phyloP scores from a whole-genome alignment of 2,888 invertebrate genomes.

The Corbicula japonica region DNA sequence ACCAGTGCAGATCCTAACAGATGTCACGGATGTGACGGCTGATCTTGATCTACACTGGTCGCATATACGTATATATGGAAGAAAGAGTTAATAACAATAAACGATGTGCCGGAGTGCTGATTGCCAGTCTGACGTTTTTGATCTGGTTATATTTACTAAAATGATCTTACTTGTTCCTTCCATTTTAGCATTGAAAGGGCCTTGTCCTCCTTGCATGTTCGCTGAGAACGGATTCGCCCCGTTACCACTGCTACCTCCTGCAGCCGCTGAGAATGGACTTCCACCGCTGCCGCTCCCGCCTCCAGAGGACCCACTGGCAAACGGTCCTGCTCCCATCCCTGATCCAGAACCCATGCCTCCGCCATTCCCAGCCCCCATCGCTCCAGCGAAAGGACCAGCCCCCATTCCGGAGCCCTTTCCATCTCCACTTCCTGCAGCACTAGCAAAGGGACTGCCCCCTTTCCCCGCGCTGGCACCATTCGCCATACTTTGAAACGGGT shows the following conservation, averaged over 20 bases:
- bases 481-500: not conserved
- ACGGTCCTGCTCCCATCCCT: constrained; percentile 31
- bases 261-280: constrained; percentile 19
- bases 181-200: constrained; percentile 29
- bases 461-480: constrained; percentile 4
- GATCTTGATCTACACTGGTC: no score
- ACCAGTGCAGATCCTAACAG: no score
- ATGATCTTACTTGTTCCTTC: constrained; percentile 6
- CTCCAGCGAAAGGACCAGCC: constrained; percentile 4
- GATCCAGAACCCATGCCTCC: not conserved
- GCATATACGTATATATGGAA: no score
- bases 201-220: constrained; percentile 10
- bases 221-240: constrained; percentile 10
- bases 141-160: no score
- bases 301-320: constrained; percentile 1
- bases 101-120: no score
- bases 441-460: constrained; percentile 18
- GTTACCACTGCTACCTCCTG: not conserved
- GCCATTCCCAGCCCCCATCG: not conserved
- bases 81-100: no score
- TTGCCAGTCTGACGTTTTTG: no score
- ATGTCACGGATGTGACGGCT: no score
- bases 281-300: not conserved
- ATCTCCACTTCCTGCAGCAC: not conserved
- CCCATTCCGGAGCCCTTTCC: not conserved